Conservation (phyloP, 2,888 invertebrate species). For the Caenorhabditis afra region DNA sequence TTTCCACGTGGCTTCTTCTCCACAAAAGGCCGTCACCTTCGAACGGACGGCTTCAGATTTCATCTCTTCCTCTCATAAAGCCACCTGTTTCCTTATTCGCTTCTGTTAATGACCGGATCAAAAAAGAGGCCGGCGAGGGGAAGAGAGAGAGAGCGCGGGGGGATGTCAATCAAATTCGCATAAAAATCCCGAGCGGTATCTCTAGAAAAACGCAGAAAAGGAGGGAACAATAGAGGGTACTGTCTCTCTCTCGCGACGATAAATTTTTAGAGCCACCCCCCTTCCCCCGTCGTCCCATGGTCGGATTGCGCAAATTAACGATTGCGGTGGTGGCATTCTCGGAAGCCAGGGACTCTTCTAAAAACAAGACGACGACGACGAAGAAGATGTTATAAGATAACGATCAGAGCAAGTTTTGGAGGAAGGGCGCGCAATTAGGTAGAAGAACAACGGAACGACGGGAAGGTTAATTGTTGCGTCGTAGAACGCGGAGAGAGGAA, state of each 20-base stretch:
- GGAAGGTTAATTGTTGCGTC: constrained; percentile 33
- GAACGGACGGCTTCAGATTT: too few species aligned
- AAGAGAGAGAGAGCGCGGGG: constrained; percentile 13
- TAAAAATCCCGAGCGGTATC: constrained; percentile 10
- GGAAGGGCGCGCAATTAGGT: constrained; percentile 9
- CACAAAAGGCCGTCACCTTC: too few species aligned
- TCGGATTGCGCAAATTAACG: constrained; percentile 22
- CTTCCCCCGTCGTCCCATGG: too few species aligned
- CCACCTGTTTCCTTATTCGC: constrained; percentile 27
- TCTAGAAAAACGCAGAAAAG: too few species aligned
- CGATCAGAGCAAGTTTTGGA: constrained; percentile 12
- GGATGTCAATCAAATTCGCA: constrained; percentile 39
- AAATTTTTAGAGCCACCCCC: constrained; percentile 27
- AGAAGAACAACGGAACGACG: not conserved
- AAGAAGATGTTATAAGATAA: constrained; percentile 12
- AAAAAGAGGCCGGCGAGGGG: constrained; percentile 25
- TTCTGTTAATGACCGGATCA: not conserved
- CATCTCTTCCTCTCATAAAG: not conserved
- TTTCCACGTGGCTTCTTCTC: too few species aligned
- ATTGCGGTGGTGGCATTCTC: not conserved
- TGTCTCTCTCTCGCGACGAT: not conserved
- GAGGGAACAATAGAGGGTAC: not conserved
- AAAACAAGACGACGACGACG: not conserved
- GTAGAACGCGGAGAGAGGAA: not conserved
- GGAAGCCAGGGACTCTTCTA: not conserved